Evolutionary conservation across 2,888 invertebrate genomes (phyloP).

Genomic region (Dolomedes plantarius): DNA sequence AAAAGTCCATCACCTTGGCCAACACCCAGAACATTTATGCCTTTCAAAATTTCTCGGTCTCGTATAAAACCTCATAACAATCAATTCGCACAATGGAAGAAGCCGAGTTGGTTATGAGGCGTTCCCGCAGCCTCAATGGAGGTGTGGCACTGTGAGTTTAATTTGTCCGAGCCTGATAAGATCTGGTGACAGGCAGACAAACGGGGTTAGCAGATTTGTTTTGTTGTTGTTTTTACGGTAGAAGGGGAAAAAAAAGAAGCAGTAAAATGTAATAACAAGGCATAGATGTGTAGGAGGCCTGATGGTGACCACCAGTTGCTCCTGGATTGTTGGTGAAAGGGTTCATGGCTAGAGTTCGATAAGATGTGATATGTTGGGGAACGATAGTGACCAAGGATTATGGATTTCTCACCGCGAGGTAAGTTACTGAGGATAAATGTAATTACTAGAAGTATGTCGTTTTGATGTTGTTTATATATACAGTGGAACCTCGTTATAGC

Average conservation of each 20-base stretch:
- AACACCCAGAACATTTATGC: conserved; percentile 55
- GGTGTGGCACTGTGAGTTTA: conserved; percentile 61
- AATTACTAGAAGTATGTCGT: too few species aligned
- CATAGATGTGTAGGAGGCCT: conserved; percentile 57
- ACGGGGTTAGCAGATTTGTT: conserved; percentile 60
- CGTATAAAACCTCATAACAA: conserved; percentile 36
- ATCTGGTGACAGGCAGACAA: conserved; percentile 70
- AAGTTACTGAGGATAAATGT: neutral
- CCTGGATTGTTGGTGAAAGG: conserved; percentile 22
- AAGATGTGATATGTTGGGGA: neutral
- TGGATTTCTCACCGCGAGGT: neutral
- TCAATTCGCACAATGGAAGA: conserved; percentile 62
- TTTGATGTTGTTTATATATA: too few species aligned
- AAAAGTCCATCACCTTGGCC: conserved; percentile 37
- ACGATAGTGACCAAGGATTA: neutral
- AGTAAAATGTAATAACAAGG: conserved; percentile 26
- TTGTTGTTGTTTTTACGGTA: neutral
- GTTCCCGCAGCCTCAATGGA: conserved; percentile 36
- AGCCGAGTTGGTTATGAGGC: conserved; percentile 53
- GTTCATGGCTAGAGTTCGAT: conserved; percentile 7
- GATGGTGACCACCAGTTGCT: conserved; percentile 43
- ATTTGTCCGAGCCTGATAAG: conserved; percentile 69
- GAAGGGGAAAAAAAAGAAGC: conserved; percentile 28
- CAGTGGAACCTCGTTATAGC: too few species aligned
- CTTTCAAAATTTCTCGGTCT: conserved; percentile 40